phyloP scores from a whole-genome alignment of 2,113 vertebrate species.

The Crocuta crocuta region DNA sequence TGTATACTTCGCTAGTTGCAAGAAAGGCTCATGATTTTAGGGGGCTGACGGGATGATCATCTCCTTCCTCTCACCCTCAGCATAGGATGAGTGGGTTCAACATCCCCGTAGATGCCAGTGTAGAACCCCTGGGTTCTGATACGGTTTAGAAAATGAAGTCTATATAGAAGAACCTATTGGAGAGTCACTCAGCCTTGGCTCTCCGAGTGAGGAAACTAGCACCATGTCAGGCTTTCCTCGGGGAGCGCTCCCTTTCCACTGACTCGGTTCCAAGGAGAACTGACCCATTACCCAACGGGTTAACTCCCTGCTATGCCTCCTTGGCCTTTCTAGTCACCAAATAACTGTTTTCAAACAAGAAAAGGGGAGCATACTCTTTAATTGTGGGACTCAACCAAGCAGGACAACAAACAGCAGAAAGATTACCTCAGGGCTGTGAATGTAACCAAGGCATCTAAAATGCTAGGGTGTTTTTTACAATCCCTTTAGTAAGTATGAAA shows the following conservation, averaged over 20 bases:
- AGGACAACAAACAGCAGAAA: constrained; percentile 77
- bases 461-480: constrained; percentile 76
- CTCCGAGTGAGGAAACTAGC: constrained; percentile 78
- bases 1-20: constrained; percentile 79
- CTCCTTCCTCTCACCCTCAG: constrained; percentile 76
- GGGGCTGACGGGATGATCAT: constrained; percentile 68
- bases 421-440: constrained; percentile 75
- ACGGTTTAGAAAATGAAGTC: constrained; percentile 63
- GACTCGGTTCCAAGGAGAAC: constrained; percentile 61
- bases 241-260: constrained; percentile 68
- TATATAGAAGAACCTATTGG: constrained; percentile 50
- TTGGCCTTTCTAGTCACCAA: constrained; percentile 76
- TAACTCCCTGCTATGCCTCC: constrained; percentile 56
- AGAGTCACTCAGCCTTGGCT: constrained; percentile 72
- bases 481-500: constrained; percentile 77
- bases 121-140: constrained; percentile 63
- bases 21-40: constrained; percentile 77
- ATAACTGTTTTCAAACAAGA: constrained; percentile 68
- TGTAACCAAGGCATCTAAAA: constrained; percentile 76
- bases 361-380: constrained; percentile 80
- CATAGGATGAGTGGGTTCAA: constrained; percentile 73
- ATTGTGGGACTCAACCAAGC: constrained; percentile 72
- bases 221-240: constrained; percentile 75
- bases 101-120: constrained; percentile 62
- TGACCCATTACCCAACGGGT: constrained; percentile 61